These are phyloP conservation scores for Pangasius djambal DNA, from an alignment of 2,797 vertebrate genomes.

Conservation along the genomic window DNA sequence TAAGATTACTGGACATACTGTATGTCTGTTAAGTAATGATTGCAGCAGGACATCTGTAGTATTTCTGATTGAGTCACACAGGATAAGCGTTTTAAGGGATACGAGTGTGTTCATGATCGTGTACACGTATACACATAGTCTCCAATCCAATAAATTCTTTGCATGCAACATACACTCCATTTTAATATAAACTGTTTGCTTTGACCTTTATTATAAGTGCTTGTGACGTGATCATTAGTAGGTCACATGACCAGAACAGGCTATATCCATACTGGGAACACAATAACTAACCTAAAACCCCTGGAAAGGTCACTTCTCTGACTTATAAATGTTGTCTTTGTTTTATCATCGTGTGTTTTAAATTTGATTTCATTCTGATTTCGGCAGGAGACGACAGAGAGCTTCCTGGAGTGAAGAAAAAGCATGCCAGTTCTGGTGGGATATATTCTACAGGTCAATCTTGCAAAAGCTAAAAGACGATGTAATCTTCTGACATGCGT, in stretches of 20 bases:
- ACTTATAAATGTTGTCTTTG: no score
- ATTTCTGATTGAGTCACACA: not conserved
- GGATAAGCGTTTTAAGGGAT: not conserved
- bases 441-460: not conserved
- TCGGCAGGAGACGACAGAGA: not conserved
- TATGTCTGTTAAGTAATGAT: not conserved
- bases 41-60: not conserved
- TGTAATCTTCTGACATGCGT: not conserved
- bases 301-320: no score
- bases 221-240: not conserved
- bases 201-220: not conserved
- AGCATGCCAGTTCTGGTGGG: not conserved
- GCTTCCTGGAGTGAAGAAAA: not conserved
- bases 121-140: not conserved
- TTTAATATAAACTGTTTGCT: not conserved
- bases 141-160: not conserved
- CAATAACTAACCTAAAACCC: not conserved
- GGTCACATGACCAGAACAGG: not conserved
- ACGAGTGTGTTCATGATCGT: not conserved
- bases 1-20: not conserved
- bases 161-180: not conserved
- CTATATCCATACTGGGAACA: not conserved
- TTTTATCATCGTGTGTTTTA: not conserved
- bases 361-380: not conserved
- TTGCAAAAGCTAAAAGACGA: not conserved